phyloP scores from a whole-genome alignment of 2,888 invertebrate genomes.

The Caenorhabditis sp. region DNA sequence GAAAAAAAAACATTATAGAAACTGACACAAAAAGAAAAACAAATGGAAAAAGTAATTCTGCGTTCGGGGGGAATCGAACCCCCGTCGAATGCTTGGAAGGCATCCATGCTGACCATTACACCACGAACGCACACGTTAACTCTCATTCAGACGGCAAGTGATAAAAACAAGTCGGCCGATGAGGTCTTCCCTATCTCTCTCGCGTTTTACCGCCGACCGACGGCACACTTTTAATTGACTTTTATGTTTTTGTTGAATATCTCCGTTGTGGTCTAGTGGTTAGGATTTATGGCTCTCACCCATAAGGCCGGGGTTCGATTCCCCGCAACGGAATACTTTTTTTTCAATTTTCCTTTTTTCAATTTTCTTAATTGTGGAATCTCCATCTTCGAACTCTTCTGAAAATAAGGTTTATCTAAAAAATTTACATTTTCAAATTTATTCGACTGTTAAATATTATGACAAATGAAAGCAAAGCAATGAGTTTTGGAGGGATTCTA shows the following conservation, averaged over 20 bases:
- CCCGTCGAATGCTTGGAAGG: constrained; percentile 76
- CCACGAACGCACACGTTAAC: constrained; percentile 66
- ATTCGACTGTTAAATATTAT: not conserved
- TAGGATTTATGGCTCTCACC: constrained; percentile 72
- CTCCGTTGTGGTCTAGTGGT: constrained; percentile 70
- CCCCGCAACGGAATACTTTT: constrained; percentile 66
- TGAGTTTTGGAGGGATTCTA: constrained; percentile 18
- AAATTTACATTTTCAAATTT: not conserved
- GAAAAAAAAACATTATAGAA: too few relatives aligned
- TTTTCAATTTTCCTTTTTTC: not conserved
- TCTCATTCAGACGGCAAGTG: not conserved
- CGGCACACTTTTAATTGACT: not conserved
- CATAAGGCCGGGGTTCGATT: constrained; percentile 72
- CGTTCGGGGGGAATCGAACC: constrained; percentile 73
- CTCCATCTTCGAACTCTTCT: too few relatives aligned
- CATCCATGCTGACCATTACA: constrained; percentile 76
- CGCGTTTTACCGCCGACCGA: not conserved
- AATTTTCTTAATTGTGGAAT: too few relatives aligned
- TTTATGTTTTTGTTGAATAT: not conserved
- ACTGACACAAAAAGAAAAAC: not conserved
- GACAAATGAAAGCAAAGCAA: constrained; percentile 42
- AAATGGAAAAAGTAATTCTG: constrained; percentile 53
- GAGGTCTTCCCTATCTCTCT: not conserved
- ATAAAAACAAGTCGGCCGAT: not conserved
- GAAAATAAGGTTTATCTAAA: not conserved